Percentiles rank a stretch among this genome's conserved stretches.
Evolutionary conservation across 2,113 vertebrate species (phyloP).

Genomic region (Irena cyanogastra): DNA sequence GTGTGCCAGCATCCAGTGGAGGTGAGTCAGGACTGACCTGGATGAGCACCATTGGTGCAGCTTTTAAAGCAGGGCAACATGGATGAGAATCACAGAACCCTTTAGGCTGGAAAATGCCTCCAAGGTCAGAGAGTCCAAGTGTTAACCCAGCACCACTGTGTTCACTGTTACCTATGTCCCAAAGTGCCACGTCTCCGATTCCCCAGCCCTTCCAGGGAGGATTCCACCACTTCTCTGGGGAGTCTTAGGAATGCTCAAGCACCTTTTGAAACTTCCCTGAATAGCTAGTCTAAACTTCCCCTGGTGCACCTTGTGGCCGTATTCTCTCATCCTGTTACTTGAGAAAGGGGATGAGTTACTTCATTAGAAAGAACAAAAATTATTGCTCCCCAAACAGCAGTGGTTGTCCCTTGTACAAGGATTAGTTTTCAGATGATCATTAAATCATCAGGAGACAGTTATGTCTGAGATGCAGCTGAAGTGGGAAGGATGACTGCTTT

Average conservation of each 20-base stretch:
- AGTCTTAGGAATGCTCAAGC: background rate
- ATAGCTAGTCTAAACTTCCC: background rate
- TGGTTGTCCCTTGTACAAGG: background rate
- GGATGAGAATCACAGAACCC: background rate
- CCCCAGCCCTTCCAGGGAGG: background rate
- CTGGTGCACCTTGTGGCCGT: background rate
- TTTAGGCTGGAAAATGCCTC: background rate
- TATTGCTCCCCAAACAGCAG: background rate
- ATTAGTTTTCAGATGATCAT: background rate
- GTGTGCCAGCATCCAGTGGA: background rate
- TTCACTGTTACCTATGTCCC: background rate
- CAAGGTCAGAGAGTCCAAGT: background rate
- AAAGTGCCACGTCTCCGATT: rapidly evolving
- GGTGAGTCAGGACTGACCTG: background rate
- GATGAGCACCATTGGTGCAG: background rate
- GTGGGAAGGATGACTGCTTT: background rate
- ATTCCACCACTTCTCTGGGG: background rate
- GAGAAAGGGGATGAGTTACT: background rate
- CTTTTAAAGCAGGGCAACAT: background rate
- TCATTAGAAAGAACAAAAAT: background rate
- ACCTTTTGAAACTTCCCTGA: background rate
- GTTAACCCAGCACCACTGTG: background rate
- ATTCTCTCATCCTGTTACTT: background rate
- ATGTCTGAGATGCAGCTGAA: background rate
- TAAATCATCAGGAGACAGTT: background rate